These are phyloP conservation scores for Rhagophthalmus giganteus DNA, from an alignment of 2,888 invertebrate species.

Conservation along the genomic window DNA sequence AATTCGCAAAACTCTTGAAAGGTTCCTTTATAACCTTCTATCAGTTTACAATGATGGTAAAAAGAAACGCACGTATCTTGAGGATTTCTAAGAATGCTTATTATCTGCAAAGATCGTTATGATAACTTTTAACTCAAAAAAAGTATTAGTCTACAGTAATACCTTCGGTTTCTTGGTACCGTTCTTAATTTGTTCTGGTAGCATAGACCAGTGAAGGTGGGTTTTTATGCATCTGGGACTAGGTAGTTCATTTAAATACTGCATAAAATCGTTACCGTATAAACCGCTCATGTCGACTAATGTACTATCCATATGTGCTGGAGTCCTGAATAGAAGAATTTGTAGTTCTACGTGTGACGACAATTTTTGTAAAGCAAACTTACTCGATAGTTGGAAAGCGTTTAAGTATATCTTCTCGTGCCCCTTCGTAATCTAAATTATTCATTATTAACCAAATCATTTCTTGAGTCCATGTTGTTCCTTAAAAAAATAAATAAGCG, in stretches of 20 bases:
- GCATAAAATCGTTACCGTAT: constrained; percentile 2
- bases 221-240: constrained; percentile 63
- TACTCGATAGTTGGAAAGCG: constrained; percentile 75
- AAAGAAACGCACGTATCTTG: constrained; percentile 90
- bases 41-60: constrained; percentile 76
- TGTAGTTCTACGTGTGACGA: too few species aligned
- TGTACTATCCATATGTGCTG: neutral
- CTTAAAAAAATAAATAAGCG: too few species aligned
- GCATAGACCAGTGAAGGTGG: constrained; percentile 63
- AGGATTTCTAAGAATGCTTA: constrained; percentile 86
- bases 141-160: constrained; percentile 1
- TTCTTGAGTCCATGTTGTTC: constrained; percentile 79
- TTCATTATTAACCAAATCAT: constrained; percentile 71
- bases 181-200: constrained; percentile 58
- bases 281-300: neutral
- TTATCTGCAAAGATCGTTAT: constrained; percentile 61
- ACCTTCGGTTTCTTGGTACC: constrained; percentile 51
- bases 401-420: constrained; percentile 59
- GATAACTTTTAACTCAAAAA: neutral
- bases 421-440: constrained; percentile 63
- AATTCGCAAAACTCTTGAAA: constrained; percentile 78
- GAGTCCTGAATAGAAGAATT: neutral
- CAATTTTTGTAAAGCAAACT: neutral
- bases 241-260: constrained; percentile 11
- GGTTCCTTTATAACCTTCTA: constrained; percentile 59